A percentile compares a stretch with the other conserved stretches of the same genome.
Evolutionary conservation across 2,113 vertebrate species (phyloP).

Genomic region (Rhabdornis inornatus): DNA sequence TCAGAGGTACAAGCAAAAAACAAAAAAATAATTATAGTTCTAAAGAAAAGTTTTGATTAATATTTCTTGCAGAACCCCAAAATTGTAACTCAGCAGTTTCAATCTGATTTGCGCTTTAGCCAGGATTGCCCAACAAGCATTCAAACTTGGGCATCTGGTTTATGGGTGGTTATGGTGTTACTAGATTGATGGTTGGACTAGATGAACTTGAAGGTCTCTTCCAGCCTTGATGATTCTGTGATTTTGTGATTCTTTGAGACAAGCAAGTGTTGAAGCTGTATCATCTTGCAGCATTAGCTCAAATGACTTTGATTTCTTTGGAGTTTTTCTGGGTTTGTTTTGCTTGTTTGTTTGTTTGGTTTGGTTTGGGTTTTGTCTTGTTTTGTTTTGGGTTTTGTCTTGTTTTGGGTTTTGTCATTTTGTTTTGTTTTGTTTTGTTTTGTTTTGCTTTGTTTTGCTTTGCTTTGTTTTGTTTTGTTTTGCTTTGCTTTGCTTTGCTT

Average conservation of each 20-base stretch:
- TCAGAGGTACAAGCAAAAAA: not conserved
- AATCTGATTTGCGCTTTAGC: not conserved
- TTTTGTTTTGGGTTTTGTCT: not conserved
- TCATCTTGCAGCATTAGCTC: not conserved
- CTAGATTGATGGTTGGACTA: not conserved
- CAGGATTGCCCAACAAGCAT: not conserved
- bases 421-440: not conserved
- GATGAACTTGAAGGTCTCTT: not conserved
- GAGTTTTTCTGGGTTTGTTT: not conserved
- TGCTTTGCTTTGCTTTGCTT: too few species aligned
- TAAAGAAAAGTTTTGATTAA: not conserved
- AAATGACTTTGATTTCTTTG: not conserved
- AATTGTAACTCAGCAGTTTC: not conserved
- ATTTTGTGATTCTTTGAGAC: not conserved
- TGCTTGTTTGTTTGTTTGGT: not conserved
- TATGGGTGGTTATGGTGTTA: not conserved
- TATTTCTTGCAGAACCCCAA: not conserved
- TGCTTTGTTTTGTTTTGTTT: not conserved
- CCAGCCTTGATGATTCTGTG: not conserved
- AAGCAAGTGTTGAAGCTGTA: not conserved
- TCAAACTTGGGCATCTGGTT: not conserved
- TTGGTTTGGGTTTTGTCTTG: not conserved
- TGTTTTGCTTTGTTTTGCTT: not conserved
- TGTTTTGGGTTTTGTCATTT: too few species aligned
- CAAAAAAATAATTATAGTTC: not conserved